A percentile compares a stretch with the other conserved stretches of the same genome.
phyloP scores from a whole-genome alignment of 1,140 invertebrate species.

The Drosophila athabasca region DNA sequence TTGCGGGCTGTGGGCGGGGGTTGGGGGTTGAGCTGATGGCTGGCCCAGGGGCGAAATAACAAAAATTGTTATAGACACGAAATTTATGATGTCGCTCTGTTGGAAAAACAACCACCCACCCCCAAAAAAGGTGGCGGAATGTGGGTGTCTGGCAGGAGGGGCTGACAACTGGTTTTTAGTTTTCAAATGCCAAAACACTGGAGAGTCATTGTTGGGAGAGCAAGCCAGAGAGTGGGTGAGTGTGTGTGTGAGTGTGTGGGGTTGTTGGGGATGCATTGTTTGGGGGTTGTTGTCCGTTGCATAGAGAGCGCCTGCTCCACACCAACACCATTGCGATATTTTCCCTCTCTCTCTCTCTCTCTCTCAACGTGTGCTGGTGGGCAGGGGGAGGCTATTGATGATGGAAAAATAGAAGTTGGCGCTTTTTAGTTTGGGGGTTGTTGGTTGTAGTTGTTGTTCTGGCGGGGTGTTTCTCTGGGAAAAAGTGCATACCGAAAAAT shows the following conservation, averaged over 20 bases:
- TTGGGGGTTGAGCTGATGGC: not conserved
- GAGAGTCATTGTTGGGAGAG: slow-evolving; percentile 49
- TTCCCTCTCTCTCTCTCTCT: not conserved
- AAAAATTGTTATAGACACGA: slow-evolving; percentile 81
- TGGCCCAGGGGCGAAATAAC: slow-evolving; percentile 33
- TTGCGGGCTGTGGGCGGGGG: too few species aligned
- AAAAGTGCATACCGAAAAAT: slow-evolving; percentile 81
- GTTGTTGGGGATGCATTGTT: slow-evolving; percentile 37
- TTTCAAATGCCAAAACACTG: slow-evolving; percentile 77
- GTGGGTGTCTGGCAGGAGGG: slow-evolving; percentile 22
- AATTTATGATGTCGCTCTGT: slow-evolving; percentile 74
- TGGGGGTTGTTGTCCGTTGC: slow-evolving; percentile 57
- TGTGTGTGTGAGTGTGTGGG: slow-evolving; percentile 18
- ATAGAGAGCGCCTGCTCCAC: slow-evolving; percentile 78
- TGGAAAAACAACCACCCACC: slow-evolving; percentile 71
- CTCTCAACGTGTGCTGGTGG: slow-evolving; percentile 16
- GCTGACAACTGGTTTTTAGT: slow-evolving; percentile 48
- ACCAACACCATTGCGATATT: slow-evolving; percentile 45
- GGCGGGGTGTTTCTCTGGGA: slow-evolving; percentile 76
- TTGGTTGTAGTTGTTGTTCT: slow-evolving; percentile 40
- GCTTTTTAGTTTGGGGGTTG: slow-evolving; percentile 76
- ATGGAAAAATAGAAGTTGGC: slow-evolving; percentile 82
- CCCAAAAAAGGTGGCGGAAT: slow-evolving; percentile 16
- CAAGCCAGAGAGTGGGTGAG: slow-evolving; percentile 15
- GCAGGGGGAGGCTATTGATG: slow-evolving; percentile 67